These are phyloP conservation scores for Megalurothrips usitatus DNA, from an alignment of 2,888 invertebrate species.

Conservation along the genomic window DNA sequence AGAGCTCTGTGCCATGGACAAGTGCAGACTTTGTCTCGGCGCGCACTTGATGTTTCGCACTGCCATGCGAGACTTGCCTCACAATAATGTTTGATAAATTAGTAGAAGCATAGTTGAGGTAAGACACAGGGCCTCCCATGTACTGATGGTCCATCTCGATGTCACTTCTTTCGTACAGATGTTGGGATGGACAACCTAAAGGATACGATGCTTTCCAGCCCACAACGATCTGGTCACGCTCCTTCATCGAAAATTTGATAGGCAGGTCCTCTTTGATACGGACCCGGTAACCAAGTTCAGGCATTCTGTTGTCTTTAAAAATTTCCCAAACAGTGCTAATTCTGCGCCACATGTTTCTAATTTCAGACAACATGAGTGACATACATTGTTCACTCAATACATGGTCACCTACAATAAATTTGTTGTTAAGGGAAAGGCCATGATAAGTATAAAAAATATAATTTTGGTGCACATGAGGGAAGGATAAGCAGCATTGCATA, in stretches of 20 bases:
- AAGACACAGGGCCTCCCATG: not conserved
- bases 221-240: not conserved
- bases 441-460: too few relatives aligned
- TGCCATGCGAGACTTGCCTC: not conserved
- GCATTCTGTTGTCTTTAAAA: too few relatives aligned
- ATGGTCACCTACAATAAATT: too few relatives aligned
- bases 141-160: not conserved
- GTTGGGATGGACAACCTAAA: not conserved
- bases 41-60: not conserved
- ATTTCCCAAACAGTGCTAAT: too few relatives aligned
- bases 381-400: too few relatives aligned
- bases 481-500: too few relatives aligned
- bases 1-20: not conserved
- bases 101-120: not conserved
- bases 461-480: too few relatives aligned
- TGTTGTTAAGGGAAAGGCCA: too few relatives aligned
- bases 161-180: constrained; percentile 10
- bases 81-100: not conserved
- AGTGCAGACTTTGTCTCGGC: not conserved
- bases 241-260: not conserved
- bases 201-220: not conserved
- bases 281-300: not conserved
- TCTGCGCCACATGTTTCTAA: too few relatives aligned
- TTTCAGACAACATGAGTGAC: too few relatives aligned
- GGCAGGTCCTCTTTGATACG: not conserved